Conservation (phyloP, 2,888 invertebrate species). For the Ophonus ardosiacus region DNA sequence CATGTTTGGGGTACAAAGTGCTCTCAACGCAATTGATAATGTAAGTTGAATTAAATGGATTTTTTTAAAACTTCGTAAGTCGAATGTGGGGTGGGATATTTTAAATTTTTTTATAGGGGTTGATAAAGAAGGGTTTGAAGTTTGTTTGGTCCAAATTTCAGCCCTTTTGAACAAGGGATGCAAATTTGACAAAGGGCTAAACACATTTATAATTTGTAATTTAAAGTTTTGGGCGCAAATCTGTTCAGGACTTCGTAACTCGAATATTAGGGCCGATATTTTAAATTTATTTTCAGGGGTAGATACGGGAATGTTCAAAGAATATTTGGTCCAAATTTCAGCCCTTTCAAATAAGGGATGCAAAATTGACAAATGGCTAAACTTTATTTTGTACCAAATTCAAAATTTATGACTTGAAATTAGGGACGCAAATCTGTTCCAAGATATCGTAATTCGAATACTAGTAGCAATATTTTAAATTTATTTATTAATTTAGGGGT, state of each 20-base stretch:
- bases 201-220: no score
- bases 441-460: not conserved
- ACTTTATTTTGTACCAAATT: no score
- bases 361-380: not conserved
- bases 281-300: not conserved
- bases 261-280: not conserved
- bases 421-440: not conserved
- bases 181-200: not conserved
- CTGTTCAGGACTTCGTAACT: not conserved
- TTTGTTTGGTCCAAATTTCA: not conserved
- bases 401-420: no score
- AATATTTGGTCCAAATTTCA: not conserved
- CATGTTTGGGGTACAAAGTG: conserved; percentile 29
- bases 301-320: not conserved
- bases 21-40: conserved; percentile 33
- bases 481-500: not conserved
- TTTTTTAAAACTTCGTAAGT: not conserved
- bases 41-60: not conserved
- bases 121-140: not conserved
- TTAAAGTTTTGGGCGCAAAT: not conserved
- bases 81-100: not conserved
- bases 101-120: not conserved
- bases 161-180: not conserved
- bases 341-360: not conserved
- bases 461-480: not conserved